Evolutionary conservation across 2,888 invertebrate species (phyloP), one percentile per base, ranked within the genome.

Genomic region (Latheticus oryzae): DNA sequence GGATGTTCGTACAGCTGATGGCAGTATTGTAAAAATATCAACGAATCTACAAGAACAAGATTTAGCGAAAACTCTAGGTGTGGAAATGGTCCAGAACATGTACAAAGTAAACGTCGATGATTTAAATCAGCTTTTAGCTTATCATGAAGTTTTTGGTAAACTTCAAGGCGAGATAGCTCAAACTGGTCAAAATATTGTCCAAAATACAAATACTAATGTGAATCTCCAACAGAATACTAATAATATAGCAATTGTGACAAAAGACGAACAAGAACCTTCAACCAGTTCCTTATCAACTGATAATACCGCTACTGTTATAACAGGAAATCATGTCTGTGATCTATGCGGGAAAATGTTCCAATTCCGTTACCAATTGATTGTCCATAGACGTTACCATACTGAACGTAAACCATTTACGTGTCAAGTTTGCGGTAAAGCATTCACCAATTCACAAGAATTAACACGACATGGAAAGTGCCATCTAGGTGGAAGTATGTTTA

Each of bases 281-380:
- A 81, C 85, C 1, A 85, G 85, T 60, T 80, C 82, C 2, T 80
- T 81, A n/a, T 79, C 84, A 64, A 78, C 82, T 2, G 86, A 85
- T 47, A 81, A 83, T 8, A 86, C 85, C 2, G 86, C 89, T 1
- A 81, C 84, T 1, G 83, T 84, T 1, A 80, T 83, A 8, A 80
- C 80, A 16, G 87, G 87, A 11, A 81, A 60, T 61, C 91, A 93
- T 76, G 84, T 88, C 9, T 93, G 93, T 76, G 92, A 93, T 77
- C 85, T 93, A 58, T 93, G 93, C 71, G 90, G 91, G 43, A 92
- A 93, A 80, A 88, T 90, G 80, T 93, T 93, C 79, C 91, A 91
- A 71, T 93, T 90, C 77, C 87, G 92, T 54, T 93, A 93, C 79
- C 93, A 93, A 75, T 83, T 93, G 56, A 93, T 93, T 69, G 92